phyloP scores from a whole-genome alignment of 2,888 invertebrate genomes.

The Cheilosia scutellata region DNA sequence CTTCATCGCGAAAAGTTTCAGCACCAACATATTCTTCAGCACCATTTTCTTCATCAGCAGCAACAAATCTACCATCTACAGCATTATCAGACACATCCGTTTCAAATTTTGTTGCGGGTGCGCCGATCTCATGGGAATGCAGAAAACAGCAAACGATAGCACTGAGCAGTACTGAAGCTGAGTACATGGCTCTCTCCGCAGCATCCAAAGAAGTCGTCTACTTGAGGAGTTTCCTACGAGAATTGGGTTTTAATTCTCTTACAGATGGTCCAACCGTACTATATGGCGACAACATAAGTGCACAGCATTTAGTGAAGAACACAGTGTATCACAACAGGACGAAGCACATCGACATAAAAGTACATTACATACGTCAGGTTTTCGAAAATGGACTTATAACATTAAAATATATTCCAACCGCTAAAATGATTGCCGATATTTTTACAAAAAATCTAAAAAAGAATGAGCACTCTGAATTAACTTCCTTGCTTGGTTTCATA shows the following conservation, averaged over 20 bases:
- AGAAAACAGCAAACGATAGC: slow-evolving; percentile 31
- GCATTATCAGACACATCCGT: background rate
- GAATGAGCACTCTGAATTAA: slow-evolving; percentile 7
- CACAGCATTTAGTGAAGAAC: slow-evolving; percentile 37
- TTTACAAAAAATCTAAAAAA: slow-evolving; percentile 26
- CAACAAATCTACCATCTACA: background rate
- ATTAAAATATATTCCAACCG: slow-evolving; percentile 59
- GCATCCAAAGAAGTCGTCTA: slow-evolving; percentile 35
- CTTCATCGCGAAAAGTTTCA: background rate
- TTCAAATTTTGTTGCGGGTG: slow-evolving; percentile 19
- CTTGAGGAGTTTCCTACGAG: slow-evolving; percentile 15
- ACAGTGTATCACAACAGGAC: slow-evolving; percentile 31
- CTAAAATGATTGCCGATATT: slow-evolving; percentile 32
- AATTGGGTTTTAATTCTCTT: slow-evolving; percentile 11
- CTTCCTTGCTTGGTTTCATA: slow-evolving; percentile 7
- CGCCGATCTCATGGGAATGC: slow-evolving; percentile 38
- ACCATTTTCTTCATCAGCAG: background rate
- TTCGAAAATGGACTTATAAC: slow-evolving; percentile 15
- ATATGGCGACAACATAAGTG: slow-evolving; percentile 28
- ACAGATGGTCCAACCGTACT: slow-evolving; percentile 19
- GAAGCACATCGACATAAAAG: slow-evolving; percentile 44
- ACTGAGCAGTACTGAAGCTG: slow-evolving; percentile 25
- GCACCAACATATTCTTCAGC: background rate
- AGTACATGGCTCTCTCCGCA: slow-evolving; percentile 42
- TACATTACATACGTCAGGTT: slow-evolving; percentile 22